Evolutionary conservation across 2,797 vertebrate species (phyloP).

Genomic region (Dipus sagitta): DNA sequence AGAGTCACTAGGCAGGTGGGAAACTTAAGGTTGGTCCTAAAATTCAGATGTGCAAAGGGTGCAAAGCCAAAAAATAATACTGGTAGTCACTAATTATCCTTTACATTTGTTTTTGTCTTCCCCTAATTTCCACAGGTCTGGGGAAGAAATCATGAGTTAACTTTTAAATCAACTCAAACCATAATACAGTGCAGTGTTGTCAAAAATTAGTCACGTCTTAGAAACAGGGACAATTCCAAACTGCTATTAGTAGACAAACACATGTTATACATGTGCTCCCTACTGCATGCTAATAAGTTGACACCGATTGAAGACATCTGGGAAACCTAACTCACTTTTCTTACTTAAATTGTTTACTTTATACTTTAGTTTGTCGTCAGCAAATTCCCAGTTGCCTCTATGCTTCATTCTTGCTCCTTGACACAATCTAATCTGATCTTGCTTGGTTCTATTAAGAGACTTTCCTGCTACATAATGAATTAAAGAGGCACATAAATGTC

Average conservation of each 20-base stretch:
- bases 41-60: background rate
- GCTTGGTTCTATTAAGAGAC: background rate
- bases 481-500: background rate
- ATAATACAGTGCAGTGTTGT: background rate
- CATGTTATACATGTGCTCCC: background rate
- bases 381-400: slow-evolving; percentile 47
- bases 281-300: slow-evolving; percentile 44
- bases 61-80: background rate
- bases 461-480: slow-evolving; percentile 52
- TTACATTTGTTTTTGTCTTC: background rate
- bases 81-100: background rate
- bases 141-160: background rate
- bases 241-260: background rate
- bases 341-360: slow-evolving; percentile 71
- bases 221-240: background rate
- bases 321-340: slow-evolving; percentile 70
- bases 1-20: background rate
- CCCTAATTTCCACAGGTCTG: background rate
- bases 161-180: slow-evolving; percentile 11
- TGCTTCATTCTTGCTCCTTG: slow-evolving; percentile 59
- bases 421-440: slow-evolving; percentile 4
- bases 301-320: slow-evolving; percentile 60
- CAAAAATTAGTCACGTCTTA: background rate
- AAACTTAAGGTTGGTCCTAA: background rate
- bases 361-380: slow-evolving; percentile 68